Evolutionary conservation across 2,888 invertebrate species (phyloP).

Genomic region (Stegana nigrithorax): DNA sequence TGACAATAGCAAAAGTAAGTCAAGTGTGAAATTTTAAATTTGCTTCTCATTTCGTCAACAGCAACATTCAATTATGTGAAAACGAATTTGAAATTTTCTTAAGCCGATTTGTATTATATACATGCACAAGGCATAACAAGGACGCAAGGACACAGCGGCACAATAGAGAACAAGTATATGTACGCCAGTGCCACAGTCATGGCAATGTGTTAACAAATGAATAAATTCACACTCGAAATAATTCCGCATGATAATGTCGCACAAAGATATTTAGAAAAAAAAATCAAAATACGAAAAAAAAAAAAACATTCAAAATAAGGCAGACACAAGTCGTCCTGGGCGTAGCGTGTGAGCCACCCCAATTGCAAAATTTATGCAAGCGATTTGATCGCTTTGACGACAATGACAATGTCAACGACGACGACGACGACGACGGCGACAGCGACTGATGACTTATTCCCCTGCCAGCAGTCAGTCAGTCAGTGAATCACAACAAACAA

Average conservation of each 20-base stretch:
- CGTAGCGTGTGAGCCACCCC: conserved; percentile 20
- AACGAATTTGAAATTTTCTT: conserved; percentile 65
- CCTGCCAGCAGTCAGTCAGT: too few species aligned
- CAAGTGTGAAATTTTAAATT: conserved; percentile 70
- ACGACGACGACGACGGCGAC: background rate
- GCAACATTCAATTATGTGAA: conserved; percentile 67
- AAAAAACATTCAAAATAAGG: background rate
- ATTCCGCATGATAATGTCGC: background rate
- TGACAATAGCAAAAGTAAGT: conserved; percentile 58
- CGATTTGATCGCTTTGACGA: too few species aligned
- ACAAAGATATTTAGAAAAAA: background rate
- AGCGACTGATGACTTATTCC: conserved; percentile 44
- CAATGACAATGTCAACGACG: background rate
- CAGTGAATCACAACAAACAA: conserved; percentile 33
- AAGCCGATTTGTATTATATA: conserved; percentile 67
- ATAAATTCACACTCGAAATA: conserved; percentile 50
- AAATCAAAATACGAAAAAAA: background rate
- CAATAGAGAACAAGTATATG: background rate
- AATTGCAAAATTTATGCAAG: background rate
- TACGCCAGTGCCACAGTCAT: too few species aligned
- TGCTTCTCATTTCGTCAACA: conserved; percentile 65
- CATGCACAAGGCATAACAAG: conserved; percentile 11
- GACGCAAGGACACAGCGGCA: background rate
- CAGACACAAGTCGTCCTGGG: background rate
- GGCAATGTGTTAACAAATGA: conserved; percentile 45